Evolutionary conservation across 2,797 vertebrate species (phyloP), one percentile per base, ranked within the genome.

Genomic region (Xiphophorus birchmanni): DNA sequence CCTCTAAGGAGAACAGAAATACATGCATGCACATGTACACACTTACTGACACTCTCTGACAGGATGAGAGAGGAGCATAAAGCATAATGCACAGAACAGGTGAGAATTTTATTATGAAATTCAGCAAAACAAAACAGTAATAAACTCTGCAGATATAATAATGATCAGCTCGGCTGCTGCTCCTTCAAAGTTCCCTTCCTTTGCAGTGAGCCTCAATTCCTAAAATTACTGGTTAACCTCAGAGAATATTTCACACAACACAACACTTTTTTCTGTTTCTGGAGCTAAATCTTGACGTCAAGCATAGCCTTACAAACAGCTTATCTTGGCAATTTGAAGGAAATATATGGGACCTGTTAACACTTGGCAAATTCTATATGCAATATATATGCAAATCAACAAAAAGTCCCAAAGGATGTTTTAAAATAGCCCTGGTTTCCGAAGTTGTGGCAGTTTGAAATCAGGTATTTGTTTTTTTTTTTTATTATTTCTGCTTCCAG

Each of bases 1-100:
- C 96, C 96, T 96, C 96, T 76, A 93, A 96, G 96, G 96, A 96
- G 94, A 93, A 91, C 93, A 91, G 90, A 94, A 96, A 95, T 95
- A 95, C 93, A 94, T 91, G 91, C 92, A 86, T 84, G 76, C 86
- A 71, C 80, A 52, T 75, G 76, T 67, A 84, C 86, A 88, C 80
- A 80, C 40, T 76, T 69, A 81, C 35, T 80, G 77, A 78, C 76
- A 78, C 74, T 83, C 79, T 79, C 82, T 73, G 47, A 56, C 75
- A 77, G 42, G 32, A 73, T 78, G 82, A 26, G 29, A 81, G 73
- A 84, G 73, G 67, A 21, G 67, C 56, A 80, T 71, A 76, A 74
- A 80, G 54, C 52, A 48, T 35, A 80, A 81, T 81, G 82, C 76
- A 42, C 11, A 73, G 35, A 81, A 40, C 3, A 3, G 35, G 67